These are phyloP conservation scores for Varecia variegata DNA, from an alignment of 2,797 vertebrate genomes.

Conservation along the genomic window DNA sequence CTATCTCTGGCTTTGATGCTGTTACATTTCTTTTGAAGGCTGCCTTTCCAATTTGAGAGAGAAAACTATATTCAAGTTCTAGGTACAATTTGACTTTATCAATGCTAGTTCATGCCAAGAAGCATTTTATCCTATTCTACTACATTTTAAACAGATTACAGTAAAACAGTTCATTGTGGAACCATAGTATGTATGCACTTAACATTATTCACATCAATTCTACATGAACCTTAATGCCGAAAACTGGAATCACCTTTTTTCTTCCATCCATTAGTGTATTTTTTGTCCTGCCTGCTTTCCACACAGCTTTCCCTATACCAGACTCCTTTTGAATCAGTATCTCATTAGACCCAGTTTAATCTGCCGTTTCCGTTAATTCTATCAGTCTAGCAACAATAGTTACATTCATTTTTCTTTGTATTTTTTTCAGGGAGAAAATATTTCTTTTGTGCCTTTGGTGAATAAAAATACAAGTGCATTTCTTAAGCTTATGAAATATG, in stretches of 20 bases:
- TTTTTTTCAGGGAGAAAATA: slow-evolving; percentile 5
- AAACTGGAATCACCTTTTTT: not conserved
- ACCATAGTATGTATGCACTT: not conserved
- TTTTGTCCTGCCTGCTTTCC: not conserved
- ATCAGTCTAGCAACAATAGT: not conserved
- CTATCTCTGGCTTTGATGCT: slow-evolving; percentile 61
- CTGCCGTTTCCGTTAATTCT: not conserved
- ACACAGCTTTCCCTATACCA: not conserved
- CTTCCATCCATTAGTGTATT: not conserved
- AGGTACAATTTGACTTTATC: slow-evolving; percentile 62
- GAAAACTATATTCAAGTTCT: slow-evolving; percentile 55
- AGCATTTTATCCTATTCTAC: slow-evolving; percentile 18
- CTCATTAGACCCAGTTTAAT: not conserved
- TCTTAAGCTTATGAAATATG: slow-evolving; percentile 38
- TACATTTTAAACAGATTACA: slow-evolving; percentile 26
- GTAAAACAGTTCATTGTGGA: not conserved
- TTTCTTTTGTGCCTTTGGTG: not conserved
- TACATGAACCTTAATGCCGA: not conserved
- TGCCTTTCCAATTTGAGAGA: slow-evolving; percentile 62
- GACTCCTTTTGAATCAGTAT: not conserved
- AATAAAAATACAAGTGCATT: slow-evolving; percentile 24
- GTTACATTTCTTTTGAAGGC: slow-evolving; percentile 36
- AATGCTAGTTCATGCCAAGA: slow-evolving; percentile 14
- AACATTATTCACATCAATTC: not conserved
- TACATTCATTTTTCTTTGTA: not conserved